A percentile compares a stretch with the other conserved stretches of the same genome.
phyloP scores from a whole-genome alignment of 1,140 invertebrate species.

The Drosophila jambulina region DNA sequence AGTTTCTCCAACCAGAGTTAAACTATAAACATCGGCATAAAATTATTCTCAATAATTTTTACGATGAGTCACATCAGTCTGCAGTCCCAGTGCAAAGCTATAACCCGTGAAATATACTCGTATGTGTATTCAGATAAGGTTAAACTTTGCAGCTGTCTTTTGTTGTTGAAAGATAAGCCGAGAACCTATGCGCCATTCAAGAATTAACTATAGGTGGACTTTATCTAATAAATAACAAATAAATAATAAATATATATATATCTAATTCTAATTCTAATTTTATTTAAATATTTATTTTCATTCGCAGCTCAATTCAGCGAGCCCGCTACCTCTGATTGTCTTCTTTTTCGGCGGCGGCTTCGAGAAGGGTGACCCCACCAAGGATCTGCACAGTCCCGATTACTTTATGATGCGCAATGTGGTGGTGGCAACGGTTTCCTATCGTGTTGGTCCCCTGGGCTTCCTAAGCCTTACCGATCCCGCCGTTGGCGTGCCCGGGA shows the following conservation, averaged over 20 bases:
- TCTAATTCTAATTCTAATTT: no score
- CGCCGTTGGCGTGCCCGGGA: slow-evolving; percentile 85
- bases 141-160: background rate
- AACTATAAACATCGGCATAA: background rate
- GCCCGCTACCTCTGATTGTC: slow-evolving; percentile 67
- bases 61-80: background rate
- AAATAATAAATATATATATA: no score
- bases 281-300: background rate
- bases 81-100: background rate
- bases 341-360: slow-evolving; percentile 90
- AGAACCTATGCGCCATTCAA: background rate
- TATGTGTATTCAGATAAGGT: slow-evolving; percentile 23
- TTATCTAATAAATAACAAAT: background rate
- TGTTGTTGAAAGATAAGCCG: background rate
- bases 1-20: background rate
- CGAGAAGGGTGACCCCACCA: slow-evolving; percentile 84
- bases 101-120: background rate
- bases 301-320: slow-evolving; percentile 45
- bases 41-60: background rate
- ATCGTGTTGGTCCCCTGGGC: slow-evolving; percentile 86
- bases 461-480: slow-evolving; percentile 86
- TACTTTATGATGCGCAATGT: slow-evolving; percentile 87
- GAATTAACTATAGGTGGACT: background rate
- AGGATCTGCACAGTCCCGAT: slow-evolving; percentile 85
- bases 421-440: slow-evolving; percentile 85